phyloP scores from a whole-genome alignment of 1,140 invertebrate genomes.

The Anoplophora glabripennis region DNA sequence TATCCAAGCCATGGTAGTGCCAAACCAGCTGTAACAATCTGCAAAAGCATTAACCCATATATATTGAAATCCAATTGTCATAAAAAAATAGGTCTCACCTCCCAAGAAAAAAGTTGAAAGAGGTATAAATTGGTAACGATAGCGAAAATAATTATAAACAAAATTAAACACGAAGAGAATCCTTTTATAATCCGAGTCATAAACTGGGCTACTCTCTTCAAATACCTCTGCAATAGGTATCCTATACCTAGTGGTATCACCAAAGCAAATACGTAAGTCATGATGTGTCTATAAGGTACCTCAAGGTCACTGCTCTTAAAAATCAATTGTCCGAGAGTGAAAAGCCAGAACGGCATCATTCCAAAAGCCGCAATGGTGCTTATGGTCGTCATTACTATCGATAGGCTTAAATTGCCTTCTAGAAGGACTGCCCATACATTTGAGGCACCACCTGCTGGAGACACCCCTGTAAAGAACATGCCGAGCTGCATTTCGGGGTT shows the following conservation, averaged over 20 bases:
- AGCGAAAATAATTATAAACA: slow-evolving; percentile 92
- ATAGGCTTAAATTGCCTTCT: slow-evolving; percentile 84
- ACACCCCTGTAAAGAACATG: slow-evolving; percentile 87
- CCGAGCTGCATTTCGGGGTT: slow-evolving; percentile 74
- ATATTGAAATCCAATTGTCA: neutral
- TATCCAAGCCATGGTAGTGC: slow-evolving; percentile 88
- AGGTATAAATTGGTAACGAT: slow-evolving; percentile 88
- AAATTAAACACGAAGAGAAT: slow-evolving; percentile 76
- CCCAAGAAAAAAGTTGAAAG: slow-evolving; percentile 85
- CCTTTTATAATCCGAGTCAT: slow-evolving; percentile 82
- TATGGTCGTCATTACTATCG: slow-evolving; percentile 89
- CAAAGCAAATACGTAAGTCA: slow-evolving; percentile 71
- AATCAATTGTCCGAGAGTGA: slow-evolving; percentile 80
- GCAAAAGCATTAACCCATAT: slow-evolving; percentile 23
- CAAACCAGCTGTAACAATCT: slow-evolving; percentile 81
- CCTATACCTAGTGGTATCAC: slow-evolving; percentile 82
- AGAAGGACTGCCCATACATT: slow-evolving; percentile 92
- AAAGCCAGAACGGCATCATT: slow-evolving; percentile 94
- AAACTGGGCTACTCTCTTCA: slow-evolving; percentile 64
- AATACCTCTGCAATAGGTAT: slow-evolving; percentile 67
- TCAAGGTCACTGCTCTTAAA: slow-evolving; percentile 66
- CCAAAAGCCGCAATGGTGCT: slow-evolving; percentile 53
- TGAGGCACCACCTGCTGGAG: slow-evolving; percentile 90
- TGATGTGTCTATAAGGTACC: slow-evolving; percentile 81
- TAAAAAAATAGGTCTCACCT: slow-evolving; percentile 59